Base-by-base conservation (phyloP, 2,888 invertebrate genomes). In the Cremastinae sp. region DNA sequence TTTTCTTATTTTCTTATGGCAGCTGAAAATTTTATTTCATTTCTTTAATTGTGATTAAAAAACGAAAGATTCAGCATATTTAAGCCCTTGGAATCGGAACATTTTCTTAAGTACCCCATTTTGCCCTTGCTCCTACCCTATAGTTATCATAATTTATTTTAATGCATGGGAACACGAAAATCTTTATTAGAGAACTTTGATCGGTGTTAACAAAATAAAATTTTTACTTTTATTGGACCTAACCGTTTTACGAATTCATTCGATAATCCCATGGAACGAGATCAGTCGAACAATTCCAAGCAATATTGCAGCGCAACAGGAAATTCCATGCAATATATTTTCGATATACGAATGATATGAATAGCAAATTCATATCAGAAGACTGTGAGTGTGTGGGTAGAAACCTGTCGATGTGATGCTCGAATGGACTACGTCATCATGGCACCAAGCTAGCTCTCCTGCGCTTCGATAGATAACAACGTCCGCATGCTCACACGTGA, bases 391-490 rank as follows among this genome's bases (percentile, higher is more conserved):
- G 20, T 39, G 18, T 58, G 43, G 65, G 68, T 8, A 35, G 35
- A 59, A 74, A 74, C 61, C 47, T 68, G 75, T 78, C 53, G 55
- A 78, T 78, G 75, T 64, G 77, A 75, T 49, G 61, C 71, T 70
- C 61, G 68, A 76, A 43, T 59, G 59, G 72, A 58, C 68, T 56
- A 58, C 72, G 62, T 76, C 75, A 72, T 71, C 75, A 43, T 47
- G 64, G 64, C 58, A 65, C 41, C 65, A 59, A 61, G 56, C 75
- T 62, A 51, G 72, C 64, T 18, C 53, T 61, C 75, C 80, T 80
- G 80, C 77, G 71, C 47, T 68, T 62, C 65, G 73, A 75, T 69
- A 78, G 80, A 80, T 80, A 80, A 80, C 74, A 66, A 65, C 55
- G 71, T 28, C 28, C 69, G 35, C 22, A 58, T 64, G 28, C 61